A percentile compares a stretch with the other conserved stretches of the same genome.
Conservation (phyloP, 2,797 vertebrate genomes). For the Gouania willdenowi region DNA sequence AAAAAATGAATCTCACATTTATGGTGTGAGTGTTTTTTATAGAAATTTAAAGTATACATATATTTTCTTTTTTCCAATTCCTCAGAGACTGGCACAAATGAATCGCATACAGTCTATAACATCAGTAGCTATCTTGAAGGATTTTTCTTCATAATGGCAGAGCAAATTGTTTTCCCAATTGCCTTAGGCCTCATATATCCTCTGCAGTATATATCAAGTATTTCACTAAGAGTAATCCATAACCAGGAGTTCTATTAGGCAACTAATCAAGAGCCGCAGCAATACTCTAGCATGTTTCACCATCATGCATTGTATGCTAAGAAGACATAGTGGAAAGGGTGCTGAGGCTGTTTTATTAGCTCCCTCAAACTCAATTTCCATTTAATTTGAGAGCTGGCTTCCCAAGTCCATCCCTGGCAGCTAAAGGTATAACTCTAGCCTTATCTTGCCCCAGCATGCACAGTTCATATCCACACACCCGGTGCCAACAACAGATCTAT, state of each 20-base stretch:
- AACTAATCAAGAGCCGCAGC: conserved; percentile 31
- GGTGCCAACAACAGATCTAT: conserved; percentile 79
- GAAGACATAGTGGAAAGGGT: conserved; percentile 44
- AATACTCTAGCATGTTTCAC: conserved; percentile 28
- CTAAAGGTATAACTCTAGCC: conserved; percentile 81
- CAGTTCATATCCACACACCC: conserved; percentile 78
- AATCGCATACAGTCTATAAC: conserved; percentile 22
- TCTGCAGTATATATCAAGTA: background rate
- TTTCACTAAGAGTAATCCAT: conserved; percentile 12
- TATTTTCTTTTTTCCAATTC: too few relatives aligned
- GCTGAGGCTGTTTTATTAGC: conserved; percentile 74
- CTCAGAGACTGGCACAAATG: conserved; percentile 21
- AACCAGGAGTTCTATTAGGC: conserved; percentile 6
- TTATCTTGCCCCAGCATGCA: conserved; percentile 81
- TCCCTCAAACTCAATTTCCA: conserved; percentile 79
- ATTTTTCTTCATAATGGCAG: conserved; percentile 23
- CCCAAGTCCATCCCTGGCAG: conserved; percentile 70
- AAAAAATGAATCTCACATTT: too few relatives aligned
- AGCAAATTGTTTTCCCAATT: conserved; percentile 13
- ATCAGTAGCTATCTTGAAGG: conserved; percentile 7
- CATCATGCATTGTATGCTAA: conserved; percentile 52
- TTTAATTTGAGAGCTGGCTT: conserved; percentile 79
- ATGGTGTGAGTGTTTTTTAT: too few relatives aligned
- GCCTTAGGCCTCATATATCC: background rate
- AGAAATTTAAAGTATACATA: too few relatives aligned